phyloP scores from a whole-genome alignment of 2,797 vertebrate species.

The Harpagifer antarcticus region DNA sequence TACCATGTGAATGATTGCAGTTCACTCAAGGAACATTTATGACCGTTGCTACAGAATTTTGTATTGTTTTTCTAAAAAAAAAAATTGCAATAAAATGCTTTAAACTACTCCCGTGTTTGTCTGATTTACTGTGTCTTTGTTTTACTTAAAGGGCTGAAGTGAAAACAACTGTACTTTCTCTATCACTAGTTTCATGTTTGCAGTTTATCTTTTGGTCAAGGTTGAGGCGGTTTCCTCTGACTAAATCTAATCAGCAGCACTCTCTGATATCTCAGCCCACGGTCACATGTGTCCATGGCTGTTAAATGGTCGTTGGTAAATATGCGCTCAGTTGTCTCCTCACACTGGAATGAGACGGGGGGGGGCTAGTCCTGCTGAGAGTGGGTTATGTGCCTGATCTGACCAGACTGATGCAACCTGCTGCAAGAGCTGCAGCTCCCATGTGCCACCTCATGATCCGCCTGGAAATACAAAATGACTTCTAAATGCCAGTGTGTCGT shows the following conservation, averaged over 20 bases:
- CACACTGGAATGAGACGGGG: too few species aligned
- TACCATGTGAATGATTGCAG: constrained; percentile 88
- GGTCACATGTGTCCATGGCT: too few species aligned
- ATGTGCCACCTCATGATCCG: constrained; percentile 23
- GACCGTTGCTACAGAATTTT: constrained; percentile 87
- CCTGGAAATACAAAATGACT: constrained; percentile 29
- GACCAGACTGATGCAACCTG: too few species aligned
- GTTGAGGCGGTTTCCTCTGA: constrained; percentile 45
- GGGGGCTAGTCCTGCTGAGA: too few species aligned
- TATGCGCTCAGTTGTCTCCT: too few species aligned
- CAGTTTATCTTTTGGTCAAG: constrained; percentile 67
- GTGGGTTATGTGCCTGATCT: too few species aligned
- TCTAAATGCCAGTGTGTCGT: constrained; percentile 13
- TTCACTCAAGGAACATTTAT: constrained; percentile 85
- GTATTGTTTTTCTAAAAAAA: constrained; percentile 86
- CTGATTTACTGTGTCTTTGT: background rate
- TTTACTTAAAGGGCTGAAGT: background rate
- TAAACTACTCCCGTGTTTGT: constrained; percentile 54
- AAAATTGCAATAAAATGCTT: constrained; percentile 85
- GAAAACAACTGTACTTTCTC: constrained; percentile 8
- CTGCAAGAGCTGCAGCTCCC: constrained; percentile 1
- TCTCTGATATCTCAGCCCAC: constrained; percentile 53
- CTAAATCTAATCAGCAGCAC: constrained; percentile 55
- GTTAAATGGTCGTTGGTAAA: too few species aligned
- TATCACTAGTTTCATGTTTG: constrained; percentile 53